Conservation (phyloP, 2,797 vertebrate genomes). For the Momotus momota region DNA sequence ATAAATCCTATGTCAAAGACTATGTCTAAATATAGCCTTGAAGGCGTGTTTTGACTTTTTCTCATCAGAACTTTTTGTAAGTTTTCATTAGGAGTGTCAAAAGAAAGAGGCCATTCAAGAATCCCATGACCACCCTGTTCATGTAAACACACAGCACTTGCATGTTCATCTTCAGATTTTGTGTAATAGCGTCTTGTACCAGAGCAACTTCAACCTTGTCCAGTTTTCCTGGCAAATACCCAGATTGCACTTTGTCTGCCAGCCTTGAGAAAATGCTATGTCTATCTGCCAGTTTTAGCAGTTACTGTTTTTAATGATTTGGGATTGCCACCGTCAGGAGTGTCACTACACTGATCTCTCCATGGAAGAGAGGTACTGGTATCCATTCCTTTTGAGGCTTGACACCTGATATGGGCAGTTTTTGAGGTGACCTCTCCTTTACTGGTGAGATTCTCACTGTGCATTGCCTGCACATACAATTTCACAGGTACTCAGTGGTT, state of each 20-base stretch:
- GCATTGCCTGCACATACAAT: neutral
- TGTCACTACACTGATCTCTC: neutral
- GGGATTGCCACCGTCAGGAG: neutral
- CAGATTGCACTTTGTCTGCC: neutral
- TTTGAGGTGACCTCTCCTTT: neutral
- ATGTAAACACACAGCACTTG: neutral
- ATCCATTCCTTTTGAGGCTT: neutral
- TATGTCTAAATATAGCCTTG: neutral
- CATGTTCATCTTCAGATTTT: neutral
- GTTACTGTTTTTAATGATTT: neutral
- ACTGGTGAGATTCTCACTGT: neutral
- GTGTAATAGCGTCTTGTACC: neutral
- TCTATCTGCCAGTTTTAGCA: neutral
- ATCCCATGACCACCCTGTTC: neutral
- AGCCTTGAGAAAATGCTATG: neutral
- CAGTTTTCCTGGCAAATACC: neutral
- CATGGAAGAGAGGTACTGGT: neutral
- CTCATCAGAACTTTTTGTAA: neutral
- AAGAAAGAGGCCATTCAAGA: neutral
- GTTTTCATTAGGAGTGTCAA: neutral
- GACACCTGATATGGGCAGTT: neutral
- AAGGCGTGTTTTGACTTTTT: neutral
- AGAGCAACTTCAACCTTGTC: neutral
- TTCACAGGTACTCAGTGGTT: neutral
- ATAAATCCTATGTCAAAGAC: neutral